Evolutionary conservation across 2,797 vertebrate species (phyloP).

Genomic region (Lerista edwardsae): DNA sequence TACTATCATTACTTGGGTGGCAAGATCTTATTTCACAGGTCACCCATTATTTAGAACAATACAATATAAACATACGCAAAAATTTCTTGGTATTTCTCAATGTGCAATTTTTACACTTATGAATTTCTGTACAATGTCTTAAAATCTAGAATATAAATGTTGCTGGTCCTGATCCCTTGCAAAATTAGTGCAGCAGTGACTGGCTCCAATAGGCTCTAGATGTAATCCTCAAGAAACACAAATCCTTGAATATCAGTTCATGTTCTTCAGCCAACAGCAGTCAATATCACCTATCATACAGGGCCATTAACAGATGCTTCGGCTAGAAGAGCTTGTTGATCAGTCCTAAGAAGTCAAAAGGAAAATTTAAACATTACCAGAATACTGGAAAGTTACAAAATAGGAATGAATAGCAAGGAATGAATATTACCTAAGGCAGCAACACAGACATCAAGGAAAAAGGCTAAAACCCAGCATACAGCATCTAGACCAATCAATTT

Average conservation of each 20-base stretch:
- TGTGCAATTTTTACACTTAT: slow-evolving; percentile 87
- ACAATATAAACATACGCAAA: slow-evolving; percentile 98
- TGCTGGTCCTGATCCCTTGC: slow-evolving; percentile 96
- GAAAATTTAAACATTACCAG: neutral
- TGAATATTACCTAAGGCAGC: neutral
- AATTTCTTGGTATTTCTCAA: slow-evolving; percentile 88
- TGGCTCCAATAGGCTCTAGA: slow-evolving; percentile 78
- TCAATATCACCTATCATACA: slow-evolving; percentile 81
- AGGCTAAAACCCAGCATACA: too few relatives aligned
- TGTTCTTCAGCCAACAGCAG: slow-evolving; percentile 81
- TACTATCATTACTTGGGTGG: slow-evolving; percentile 90
- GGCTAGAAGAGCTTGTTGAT: slow-evolving; percentile 79
- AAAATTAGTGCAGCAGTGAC: slow-evolving; percentile 84
- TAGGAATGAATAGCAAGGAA: neutral
- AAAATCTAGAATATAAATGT: slow-evolving; percentile 89
- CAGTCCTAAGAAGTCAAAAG: slow-evolving; percentile 77
- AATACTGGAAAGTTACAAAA: neutral
- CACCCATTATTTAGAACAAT: slow-evolving; percentile 92
- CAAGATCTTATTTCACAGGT: slow-evolving; percentile 90
- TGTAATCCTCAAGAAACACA: slow-evolving; percentile 75
- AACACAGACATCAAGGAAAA: neutral
- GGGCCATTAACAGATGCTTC: slow-evolving; percentile 90
- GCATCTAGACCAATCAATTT: too few relatives aligned
- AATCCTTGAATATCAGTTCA: slow-evolving; percentile 76
- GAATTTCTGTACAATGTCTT: slow-evolving; percentile 92